Evolutionary conservation across 2,888 invertebrate species (phyloP).

Genomic region (Galerucella nymphaeae): DNA sequence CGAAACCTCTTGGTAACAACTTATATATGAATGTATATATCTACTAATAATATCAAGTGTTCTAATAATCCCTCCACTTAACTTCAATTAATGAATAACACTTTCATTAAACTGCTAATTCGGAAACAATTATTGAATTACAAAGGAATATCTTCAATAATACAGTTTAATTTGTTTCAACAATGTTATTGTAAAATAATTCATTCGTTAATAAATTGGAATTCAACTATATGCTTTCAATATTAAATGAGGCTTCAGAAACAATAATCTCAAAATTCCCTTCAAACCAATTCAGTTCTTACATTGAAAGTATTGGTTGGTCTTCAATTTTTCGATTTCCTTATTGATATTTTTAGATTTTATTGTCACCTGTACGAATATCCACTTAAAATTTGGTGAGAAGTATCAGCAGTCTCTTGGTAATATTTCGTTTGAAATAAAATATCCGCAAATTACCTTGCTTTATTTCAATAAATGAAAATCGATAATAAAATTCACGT

Average conservation of each 20-base stretch:
- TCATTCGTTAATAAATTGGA: not conserved
- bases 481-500: not conserved
- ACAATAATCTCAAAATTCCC: too few relatives aligned
- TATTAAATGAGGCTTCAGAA: too few relatives aligned
- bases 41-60: not conserved
- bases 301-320: too few relatives aligned
- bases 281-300: too few relatives aligned
- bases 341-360: too few relatives aligned
- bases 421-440: not conserved
- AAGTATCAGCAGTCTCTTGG: too few relatives aligned
- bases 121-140: not conserved
- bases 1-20: not conserved
- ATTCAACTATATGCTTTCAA: too few relatives aligned
- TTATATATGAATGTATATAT: not conserved
- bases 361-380: too few relatives aligned
- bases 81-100: slow-evolving; percentile 6
- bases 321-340: too few relatives aligned
- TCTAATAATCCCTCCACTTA: not conserved
- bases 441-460: not conserved
- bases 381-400: too few relatives aligned
- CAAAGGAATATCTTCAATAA: not conserved
- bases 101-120: not conserved
- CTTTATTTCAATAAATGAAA: not conserved
- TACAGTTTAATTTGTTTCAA: not conserved
- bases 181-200: not conserved